phyloP scores from a whole-genome alignment of 2,113 vertebrate species.

The Notechis scutatus region DNA sequence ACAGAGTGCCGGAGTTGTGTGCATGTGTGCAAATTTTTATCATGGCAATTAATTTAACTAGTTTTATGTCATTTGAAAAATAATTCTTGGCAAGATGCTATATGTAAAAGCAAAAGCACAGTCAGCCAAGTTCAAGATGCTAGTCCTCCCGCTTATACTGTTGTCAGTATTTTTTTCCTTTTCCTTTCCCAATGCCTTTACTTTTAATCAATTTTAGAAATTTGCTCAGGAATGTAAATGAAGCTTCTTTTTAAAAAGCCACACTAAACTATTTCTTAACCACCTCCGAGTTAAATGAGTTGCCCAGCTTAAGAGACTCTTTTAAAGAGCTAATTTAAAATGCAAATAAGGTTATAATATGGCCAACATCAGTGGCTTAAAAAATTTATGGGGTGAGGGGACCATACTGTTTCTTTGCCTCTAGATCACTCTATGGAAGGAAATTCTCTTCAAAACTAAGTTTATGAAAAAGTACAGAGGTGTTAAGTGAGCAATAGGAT shows the following conservation, averaged over 20 bases:
- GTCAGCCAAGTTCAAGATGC: constrained; percentile 6
- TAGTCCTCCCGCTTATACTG: constrained; percentile 41
- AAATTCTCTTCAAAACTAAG: constrained; percentile 45
- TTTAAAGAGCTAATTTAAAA: constrained; percentile 61
- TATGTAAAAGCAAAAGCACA: no score
- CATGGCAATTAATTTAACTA: no score
- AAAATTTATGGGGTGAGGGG: constrained; percentile 55
- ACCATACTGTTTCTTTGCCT: constrained; percentile 37
- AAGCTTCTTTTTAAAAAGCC: constrained; percentile 46
- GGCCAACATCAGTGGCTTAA: constrained; percentile 58
- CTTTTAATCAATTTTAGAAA: constrained; percentile 59
- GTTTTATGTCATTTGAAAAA: background rate
- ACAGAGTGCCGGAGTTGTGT: no score
- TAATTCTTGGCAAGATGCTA: background rate
- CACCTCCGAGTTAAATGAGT: constrained; percentile 59
- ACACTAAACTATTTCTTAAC: constrained; percentile 56
- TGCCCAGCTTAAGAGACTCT: constrained; percentile 55
- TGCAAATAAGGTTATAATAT: constrained; percentile 54
- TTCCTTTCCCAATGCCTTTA: constrained; percentile 63
- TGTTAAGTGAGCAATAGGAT: background rate
- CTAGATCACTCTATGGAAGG: constrained; percentile 39
- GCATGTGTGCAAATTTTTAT: background rate
- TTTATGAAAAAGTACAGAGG: constrained; percentile 32
- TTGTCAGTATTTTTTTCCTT: constrained; percentile 67
- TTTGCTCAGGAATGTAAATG: constrained; percentile 59